Conservation (phyloP, 2,113 vertebrate species). For the Hypomesus transpacificus region DNA sequence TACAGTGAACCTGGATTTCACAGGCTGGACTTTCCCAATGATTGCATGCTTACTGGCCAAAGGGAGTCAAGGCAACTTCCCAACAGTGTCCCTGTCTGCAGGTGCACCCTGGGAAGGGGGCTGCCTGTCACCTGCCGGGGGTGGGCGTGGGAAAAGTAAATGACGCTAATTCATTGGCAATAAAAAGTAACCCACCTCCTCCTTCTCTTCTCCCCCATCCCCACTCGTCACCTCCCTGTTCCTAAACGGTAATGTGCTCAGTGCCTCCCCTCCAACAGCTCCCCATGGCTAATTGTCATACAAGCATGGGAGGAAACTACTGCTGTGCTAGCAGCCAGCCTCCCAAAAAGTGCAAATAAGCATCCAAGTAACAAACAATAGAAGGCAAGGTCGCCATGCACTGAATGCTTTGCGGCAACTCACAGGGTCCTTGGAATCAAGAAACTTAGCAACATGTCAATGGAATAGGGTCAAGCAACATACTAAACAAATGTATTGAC, state of each 20-base stretch:
- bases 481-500: constrained; percentile 12
- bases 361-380: constrained; percentile 39
- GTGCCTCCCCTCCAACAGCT: constrained; percentile 16
- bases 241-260: constrained; percentile 25
- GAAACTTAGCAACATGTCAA: constrained; percentile 17
- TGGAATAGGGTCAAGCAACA: not conserved
- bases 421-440: not conserved
- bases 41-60: constrained; percentile 13
- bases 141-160: constrained; percentile 54
- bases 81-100: constrained; percentile 30
- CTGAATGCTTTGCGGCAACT: constrained; percentile 22
- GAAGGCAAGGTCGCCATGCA: constrained; percentile 13
- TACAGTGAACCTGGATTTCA: not conserved
- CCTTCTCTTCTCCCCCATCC: not conserved
- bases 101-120: constrained; percentile 46
- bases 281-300: constrained; percentile 50
- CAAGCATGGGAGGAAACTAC: constrained; percentile 38
- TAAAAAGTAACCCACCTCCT: constrained; percentile 38
- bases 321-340: constrained; percentile 25
- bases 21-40: not conserved
- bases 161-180: constrained; percentile 55
- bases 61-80: constrained; percentile 9
- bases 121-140: constrained; percentile 8
- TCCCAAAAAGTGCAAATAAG: constrained; percentile 36
- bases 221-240: not conserved